Evolutionary conservation across 2,797 vertebrate genomes (phyloP).

Genomic region (Cryptoblepharus egeriae): DNA sequence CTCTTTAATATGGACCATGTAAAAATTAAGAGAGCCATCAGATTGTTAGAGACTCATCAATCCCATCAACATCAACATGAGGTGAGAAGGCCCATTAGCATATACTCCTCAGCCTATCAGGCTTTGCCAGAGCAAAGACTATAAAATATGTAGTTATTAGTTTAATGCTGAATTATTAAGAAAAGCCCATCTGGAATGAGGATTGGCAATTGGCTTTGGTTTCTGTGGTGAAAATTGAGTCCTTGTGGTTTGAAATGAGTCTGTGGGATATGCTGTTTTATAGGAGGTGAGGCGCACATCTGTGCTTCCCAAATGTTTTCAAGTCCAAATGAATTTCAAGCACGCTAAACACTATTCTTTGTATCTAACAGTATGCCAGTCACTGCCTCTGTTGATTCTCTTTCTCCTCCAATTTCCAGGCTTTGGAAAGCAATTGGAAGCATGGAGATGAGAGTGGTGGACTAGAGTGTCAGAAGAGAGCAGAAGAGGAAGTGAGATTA

Average conservation of each 20-base stretch:
- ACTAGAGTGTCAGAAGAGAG: too few species aligned
- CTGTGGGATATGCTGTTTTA: too few species aligned
- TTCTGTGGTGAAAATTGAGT: neutral
- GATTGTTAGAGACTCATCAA: neutral
- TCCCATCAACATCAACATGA: neutral
- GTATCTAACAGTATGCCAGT: too few species aligned
- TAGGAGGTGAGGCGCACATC: neutral
- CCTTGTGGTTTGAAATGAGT: neutral
- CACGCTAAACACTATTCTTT: too few species aligned
- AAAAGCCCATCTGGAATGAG: rapidly evolving
- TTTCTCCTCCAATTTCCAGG: too few species aligned
- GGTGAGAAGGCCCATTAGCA: neutral
- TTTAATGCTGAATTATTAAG: neutral
- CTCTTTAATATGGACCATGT: neutral
- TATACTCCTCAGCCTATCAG: neutral
- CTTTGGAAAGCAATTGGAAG: neutral
- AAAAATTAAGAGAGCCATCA: neutral
- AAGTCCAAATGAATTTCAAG: too few species aligned
- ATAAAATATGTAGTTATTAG: rapidly evolving
- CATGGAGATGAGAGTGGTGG: too few species aligned
- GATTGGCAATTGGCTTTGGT: neutral
- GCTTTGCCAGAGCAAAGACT: rapidly evolving
- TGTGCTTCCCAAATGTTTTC: neutral
- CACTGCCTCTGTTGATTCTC: too few species aligned
- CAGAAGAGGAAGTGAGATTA: too few species aligned